phyloP scores from a whole-genome alignment of 1,140 invertebrate species.

The Sinella curviseta region DNA sequence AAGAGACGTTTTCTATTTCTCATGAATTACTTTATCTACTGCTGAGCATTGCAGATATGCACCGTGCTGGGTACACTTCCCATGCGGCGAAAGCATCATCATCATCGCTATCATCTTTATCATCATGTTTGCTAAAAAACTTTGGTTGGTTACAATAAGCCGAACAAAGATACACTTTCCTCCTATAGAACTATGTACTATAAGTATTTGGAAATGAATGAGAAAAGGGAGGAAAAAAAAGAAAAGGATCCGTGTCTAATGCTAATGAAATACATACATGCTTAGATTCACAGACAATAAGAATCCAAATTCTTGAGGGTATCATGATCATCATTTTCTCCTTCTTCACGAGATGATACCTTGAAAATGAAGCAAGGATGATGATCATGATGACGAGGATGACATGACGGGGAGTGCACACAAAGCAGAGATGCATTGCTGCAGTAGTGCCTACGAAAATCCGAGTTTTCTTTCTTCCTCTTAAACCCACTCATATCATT shows the following conservation, averaged over 20 bases:
- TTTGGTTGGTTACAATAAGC: too few species aligned
- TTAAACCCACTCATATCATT: background rate
- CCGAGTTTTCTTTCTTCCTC: background rate
- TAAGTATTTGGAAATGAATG: background rate
- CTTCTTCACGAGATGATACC: constrained; percentile 1
- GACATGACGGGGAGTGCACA: background rate
- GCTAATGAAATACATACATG: constrained; percentile 16
- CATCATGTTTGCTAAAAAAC: too few species aligned
- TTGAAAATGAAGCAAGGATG: background rate
- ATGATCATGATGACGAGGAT: background rate
- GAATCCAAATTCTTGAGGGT: constrained; percentile 9
- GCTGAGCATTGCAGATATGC: background rate
- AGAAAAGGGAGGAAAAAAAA: background rate
- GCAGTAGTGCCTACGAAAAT: background rate
- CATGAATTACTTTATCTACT: background rate
- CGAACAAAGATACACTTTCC: too few species aligned
- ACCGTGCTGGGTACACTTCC: background rate
- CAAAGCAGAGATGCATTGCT: background rate
- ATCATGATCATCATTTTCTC: constrained; percentile 20
- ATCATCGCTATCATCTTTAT: too few species aligned
- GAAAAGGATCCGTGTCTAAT: constrained; percentile 17
- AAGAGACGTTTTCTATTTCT: background rate
- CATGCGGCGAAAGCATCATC: background rate
- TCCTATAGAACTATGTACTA: background rate
- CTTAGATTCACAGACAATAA: background rate